phyloP scores from a whole-genome alignment of 2,888 invertebrate genomes.

The Drosophila algonquin region DNA sequence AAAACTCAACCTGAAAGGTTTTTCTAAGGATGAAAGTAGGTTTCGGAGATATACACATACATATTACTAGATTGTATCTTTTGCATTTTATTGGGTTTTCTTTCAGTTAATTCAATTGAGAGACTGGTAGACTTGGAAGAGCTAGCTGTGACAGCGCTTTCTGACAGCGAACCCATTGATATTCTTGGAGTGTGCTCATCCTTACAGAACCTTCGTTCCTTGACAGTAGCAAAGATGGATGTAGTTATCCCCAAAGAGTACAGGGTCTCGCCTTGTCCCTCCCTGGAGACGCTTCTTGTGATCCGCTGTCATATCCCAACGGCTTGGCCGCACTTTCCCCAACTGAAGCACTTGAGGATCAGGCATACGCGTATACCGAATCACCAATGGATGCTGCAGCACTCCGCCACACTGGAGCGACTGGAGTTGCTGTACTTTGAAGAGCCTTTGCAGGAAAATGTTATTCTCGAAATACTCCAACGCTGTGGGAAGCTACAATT shows the following conservation, averaged over 20 bases:
- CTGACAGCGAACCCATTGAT: neutral
- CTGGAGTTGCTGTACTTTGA: neutral
- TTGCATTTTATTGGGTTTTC: neutral
- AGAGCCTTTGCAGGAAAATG: neutral
- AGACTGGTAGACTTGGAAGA: neutral
- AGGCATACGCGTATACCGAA: neutral
- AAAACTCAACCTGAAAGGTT: neutral
- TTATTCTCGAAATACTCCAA: neutral
- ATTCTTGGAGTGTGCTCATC: neutral
- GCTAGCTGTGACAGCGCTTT: neutral
- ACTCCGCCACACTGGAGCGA: neutral
- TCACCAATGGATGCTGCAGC: neutral
- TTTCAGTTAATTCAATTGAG: neutral
- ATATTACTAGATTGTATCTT: too few species aligned
- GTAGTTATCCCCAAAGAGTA: neutral
- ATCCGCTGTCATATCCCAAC: neutral
- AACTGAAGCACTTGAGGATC: neutral
- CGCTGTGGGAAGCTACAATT: neutral
- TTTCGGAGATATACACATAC: neutral
- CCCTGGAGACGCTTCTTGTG: neutral
- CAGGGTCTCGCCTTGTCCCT: neutral
- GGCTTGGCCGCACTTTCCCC: neutral
- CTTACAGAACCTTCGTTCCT: neutral
- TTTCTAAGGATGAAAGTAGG: neutral
- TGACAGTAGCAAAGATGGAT: neutral